Percentiles rank a stretch among this genome's conserved stretches.
Conservation (phyloP, 2,113 vertebrate genomes). For the Panthera uncia region DNA sequence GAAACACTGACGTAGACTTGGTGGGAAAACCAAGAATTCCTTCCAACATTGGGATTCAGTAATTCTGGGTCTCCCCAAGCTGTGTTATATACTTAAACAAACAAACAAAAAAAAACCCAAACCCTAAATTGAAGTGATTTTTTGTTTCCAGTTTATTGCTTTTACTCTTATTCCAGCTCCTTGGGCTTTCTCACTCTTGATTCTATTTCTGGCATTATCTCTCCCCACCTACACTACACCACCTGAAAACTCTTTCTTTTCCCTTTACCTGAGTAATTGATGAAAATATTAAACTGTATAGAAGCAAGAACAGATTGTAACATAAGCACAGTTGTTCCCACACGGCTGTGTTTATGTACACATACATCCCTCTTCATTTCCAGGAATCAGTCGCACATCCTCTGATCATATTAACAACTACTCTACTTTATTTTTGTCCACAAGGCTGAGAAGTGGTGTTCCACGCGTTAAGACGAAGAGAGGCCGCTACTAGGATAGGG, state of each 20-base stretch:
- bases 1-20: background rate
- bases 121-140: background rate
- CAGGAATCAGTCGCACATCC: background rate
- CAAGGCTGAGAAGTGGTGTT: background rate
- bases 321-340: background rate
- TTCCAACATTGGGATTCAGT: background rate
- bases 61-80: background rate
- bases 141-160: background rate
- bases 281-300: background rate
- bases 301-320: background rate
- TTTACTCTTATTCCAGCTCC: background rate
- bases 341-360: background rate
- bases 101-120: too few relatives aligned
- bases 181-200: background rate
- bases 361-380: background rate
- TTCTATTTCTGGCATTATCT: background rate
- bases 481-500: background rate
- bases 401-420: background rate
- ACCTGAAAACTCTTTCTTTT: background rate
- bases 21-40: background rate
- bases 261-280: background rate
- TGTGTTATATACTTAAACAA: background rate
- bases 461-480: background rate
- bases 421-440: background rate
- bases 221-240: background rate